These are phyloP conservation scores for Phrynosoma platyrhinos DNA, from an alignment of 2,113 vertebrate genomes.

Conservation along the genomic window DNA sequence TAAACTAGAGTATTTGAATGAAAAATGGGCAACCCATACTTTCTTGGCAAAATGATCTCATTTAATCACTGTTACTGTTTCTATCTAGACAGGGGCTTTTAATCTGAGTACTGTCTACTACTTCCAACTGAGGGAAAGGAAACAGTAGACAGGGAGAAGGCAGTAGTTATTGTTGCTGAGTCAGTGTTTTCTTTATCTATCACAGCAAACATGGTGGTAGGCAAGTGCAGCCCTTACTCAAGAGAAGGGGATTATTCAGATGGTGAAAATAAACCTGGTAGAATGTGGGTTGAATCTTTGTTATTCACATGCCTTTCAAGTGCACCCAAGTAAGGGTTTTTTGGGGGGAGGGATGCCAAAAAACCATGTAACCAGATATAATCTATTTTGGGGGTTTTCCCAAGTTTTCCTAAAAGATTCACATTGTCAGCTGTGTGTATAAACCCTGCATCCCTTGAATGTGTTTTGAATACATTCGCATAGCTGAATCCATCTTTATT, in stretches of 20 bases:
- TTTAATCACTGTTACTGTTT: slow-evolving; percentile 91
- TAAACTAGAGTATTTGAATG: slow-evolving; percentile 80
- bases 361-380: too few species aligned
- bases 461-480: too few species aligned
- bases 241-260: background rate
- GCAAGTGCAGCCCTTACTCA: slow-evolving; percentile 72
- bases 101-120: slow-evolving; percentile 85
- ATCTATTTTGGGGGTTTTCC: too few species aligned
- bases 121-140: slow-evolving; percentile 79
- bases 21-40: slow-evolving; percentile 80
- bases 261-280: too few species aligned
- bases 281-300: too few species aligned
- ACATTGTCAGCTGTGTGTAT: too few species aligned
- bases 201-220: slow-evolving; percentile 77
- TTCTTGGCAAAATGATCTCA: slow-evolving; percentile 81
- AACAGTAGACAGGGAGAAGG: slow-evolving; percentile 59
- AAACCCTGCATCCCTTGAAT: too few species aligned
- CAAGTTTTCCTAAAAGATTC: too few species aligned
- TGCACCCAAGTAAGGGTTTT: too few species aligned
- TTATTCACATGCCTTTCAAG: too few species aligned
- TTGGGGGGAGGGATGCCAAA: too few species aligned
- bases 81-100: slow-evolving; percentile 89
- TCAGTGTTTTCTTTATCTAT: slow-evolving; percentile 87
- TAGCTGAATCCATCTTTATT: too few species aligned
- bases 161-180: slow-evolving; percentile 80